These are phyloP conservation scores for Pteruthius melanotis DNA, from an alignment of 2,113 vertebrate species.

Conservation along the genomic window DNA sequence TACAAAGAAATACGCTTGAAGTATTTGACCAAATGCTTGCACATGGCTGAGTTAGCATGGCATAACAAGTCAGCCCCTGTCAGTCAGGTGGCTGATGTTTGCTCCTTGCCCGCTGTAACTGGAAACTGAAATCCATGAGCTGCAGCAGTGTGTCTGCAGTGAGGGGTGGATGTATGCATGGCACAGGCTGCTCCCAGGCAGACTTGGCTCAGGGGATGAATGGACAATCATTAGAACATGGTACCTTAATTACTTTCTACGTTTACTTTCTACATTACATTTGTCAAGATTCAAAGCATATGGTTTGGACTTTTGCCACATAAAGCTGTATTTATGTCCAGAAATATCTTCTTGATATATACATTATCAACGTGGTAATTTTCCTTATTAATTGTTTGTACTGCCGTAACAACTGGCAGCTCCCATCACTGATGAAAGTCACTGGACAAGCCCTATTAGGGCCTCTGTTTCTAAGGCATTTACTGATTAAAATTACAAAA, in stretches of 20 bases:
- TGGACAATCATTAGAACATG: not conserved
- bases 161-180: not conserved
- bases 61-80: not conserved
- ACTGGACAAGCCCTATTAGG: not conserved
- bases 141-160: not conserved
- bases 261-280: not conserved
- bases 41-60: not conserved
- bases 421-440: not conserved
- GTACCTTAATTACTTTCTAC: not conserved
- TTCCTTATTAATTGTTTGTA: not conserved
- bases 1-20: not conserved
- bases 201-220: not conserved
- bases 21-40: not conserved
- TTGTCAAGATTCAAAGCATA: not conserved
- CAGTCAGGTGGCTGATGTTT: not conserved
- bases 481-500: not conserved
- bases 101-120: not conserved
- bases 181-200: not conserved
- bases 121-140: not conserved
- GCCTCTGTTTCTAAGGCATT: not conserved
- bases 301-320: not conserved
- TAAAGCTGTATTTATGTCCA: not conserved
- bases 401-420: not conserved
- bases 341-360: not conserved
- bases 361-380: not conserved